Conservation (phyloP, 2,113 vertebrate species). For the Indicator maculatus region DNA sequence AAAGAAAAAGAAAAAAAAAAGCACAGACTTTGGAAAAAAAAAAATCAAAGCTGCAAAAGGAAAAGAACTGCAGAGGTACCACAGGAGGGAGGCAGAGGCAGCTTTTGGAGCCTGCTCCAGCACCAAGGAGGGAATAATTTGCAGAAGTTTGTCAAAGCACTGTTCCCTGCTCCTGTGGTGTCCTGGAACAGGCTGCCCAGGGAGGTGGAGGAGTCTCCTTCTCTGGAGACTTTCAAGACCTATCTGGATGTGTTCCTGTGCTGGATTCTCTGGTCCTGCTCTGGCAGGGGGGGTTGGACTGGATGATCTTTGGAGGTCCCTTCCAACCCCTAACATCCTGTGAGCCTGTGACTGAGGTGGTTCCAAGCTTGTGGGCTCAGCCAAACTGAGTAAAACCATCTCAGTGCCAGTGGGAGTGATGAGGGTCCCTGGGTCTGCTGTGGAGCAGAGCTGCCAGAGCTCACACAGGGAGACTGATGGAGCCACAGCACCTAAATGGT, state of each 20-base stretch:
- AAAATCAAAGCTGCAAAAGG: not conserved
- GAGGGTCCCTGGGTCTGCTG: fast-evolving
- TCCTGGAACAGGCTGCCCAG: too few relatives aligned
- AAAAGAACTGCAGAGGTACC: not conserved
- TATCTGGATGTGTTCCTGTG: too few relatives aligned
- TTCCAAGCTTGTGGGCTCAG: not conserved
- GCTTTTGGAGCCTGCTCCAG: not conserved
- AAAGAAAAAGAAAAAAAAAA: not conserved
- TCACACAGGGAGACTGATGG: fast-evolving
- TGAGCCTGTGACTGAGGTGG: not conserved
- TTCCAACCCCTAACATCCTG: too few relatives aligned
- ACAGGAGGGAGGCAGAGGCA: slow-evolving; percentile 46
- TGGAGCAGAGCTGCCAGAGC: fast-evolving
- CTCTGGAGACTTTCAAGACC: too few relatives aligned
- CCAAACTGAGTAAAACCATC: not conserved
- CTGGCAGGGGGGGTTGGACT: too few relatives aligned
- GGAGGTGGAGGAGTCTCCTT: too few relatives aligned
- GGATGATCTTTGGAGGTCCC: too few relatives aligned
- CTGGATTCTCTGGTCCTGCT: too few relatives aligned
- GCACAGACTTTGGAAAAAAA: not conserved
- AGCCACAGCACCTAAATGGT: fast-evolving
- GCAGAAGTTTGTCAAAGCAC: not conserved
- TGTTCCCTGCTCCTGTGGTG: fast-evolving
- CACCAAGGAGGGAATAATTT: fast-evolving
- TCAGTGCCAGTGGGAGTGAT: fast-evolving